Base-by-base conservation (phyloP, 1,140 invertebrate species). In the Spodoptera litura region DNA sequence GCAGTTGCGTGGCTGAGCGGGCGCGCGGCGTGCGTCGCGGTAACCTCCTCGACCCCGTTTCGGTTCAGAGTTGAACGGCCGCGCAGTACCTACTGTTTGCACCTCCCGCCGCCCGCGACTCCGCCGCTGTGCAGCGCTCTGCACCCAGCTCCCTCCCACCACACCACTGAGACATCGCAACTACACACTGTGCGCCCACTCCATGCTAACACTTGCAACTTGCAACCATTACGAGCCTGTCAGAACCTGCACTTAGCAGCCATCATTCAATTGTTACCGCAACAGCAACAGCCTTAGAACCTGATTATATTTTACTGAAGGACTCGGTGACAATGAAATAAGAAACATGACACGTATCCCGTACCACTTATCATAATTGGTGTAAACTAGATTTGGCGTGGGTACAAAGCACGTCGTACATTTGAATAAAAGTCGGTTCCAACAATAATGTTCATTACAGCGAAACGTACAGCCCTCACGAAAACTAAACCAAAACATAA, bases 21-120 rank as follows among this genome's bases (percentile, higher is more conserved):
- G 59, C 35, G 44, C 55, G 20, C 13, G 51, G 78, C 66, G 81
- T 56, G 80, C 38, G 73, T 64, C 78, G 80, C 78, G 80, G 81
- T 81, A 84, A 85, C 82, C 84, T 83, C 81, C 81, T 82, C 89
- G 89, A 88, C 90, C 90, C 85, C 87, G 84, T 87, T 91, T 90
- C 87, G 83, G 87, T 85, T 85, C 85, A 89, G 85, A 88, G 90
- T 89, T 92, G 85, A 89, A 92, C 83, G 90, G 75, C 89, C 90
- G 87, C 90, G 85, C 80, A 27, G 74, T 84, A 78, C 80, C 76
- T 83, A 81, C 51, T 58, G 77, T 51, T 70, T 74, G 80, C 83
- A 64, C 70, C 56, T 49, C 61, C 44, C 71, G 49, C 75, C 61
- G 66, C 53, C 61, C 15, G 66, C 53, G 52, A 9, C 12, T 10